Base-by-base conservation (phyloP, 1,140 invertebrate genomes). In the Rhyacophila brunnea region DNA sequence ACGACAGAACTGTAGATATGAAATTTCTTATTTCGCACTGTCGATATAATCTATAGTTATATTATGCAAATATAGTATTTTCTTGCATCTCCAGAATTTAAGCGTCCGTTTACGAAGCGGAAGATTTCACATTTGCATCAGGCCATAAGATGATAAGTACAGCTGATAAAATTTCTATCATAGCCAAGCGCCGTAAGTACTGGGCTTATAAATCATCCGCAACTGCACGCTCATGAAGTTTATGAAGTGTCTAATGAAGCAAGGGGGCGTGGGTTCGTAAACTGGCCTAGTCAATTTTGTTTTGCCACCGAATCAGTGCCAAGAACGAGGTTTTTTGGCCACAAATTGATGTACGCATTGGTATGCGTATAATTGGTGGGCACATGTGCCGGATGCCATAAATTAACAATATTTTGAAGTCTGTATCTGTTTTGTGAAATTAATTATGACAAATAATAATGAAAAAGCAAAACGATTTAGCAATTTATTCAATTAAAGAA, bases 171-270 rank as follows among this genome's bases (percentile, higher is more conserved):
- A 40, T n/a, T 40, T 40, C 38, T 40, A 40, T 15, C n/a, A 40
- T 40, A 40, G 38, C 5, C 3, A 40, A 40, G 11, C 11, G 15
- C 4, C 15, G 38, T n/a, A 28, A 28, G 23, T 13, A n/a, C 11
- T n/a, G 38, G 3, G 38, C 43, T 15, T 11, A 18, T 45, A 45
- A 45, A 45, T 45, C 43, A 45, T 40, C 38, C n/a, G 15, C 18
- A 45, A 45, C n/a, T 11, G 43, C 14, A 18, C 18, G 23, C 28
- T 44, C 28, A 17, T 42, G 40, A 40, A 43, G 42, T 44, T 54
- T 45, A 53, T 53, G 51, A 44, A 54, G 51, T 45, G 28, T 54
- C 51, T 54, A 35, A 54, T 45, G 20, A 43, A 54, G 40, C 13
- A 54, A n/a, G 10, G 11, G 51, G 42, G 42, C 51, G 51, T 35